These are phyloP conservation scores for Trichoplusia ni DNA, from an alignment of 1,140 invertebrate species.

Conservation along the genomic window DNA sequence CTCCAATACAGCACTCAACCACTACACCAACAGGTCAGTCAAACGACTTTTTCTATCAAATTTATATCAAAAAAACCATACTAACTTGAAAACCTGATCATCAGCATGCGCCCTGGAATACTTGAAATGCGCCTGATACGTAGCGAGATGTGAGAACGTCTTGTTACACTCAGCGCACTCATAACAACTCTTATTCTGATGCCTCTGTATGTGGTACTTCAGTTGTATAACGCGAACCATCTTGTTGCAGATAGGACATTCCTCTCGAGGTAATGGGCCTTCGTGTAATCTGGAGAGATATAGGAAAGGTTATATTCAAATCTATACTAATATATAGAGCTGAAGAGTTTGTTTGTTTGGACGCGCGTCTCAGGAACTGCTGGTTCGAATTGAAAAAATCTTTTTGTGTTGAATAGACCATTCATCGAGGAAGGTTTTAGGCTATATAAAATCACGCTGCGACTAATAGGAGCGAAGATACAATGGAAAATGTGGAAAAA, in stretches of 20 bases:
- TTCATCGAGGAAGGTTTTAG: no score
- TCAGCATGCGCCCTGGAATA: slow-evolving; percentile 64
- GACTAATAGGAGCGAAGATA: no score
- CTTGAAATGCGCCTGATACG: slow-evolving; percentile 68
- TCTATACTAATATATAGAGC: background rate
- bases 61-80: no score
- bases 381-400: no score
- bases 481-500: no score
- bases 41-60: no score
- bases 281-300: slow-evolving; percentile 45
- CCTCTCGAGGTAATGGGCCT: slow-evolving; percentile 57
- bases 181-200: slow-evolving; percentile 53
- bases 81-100: slow-evolving; percentile 66
- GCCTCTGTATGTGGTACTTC: slow-evolving; percentile 66
- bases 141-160: slow-evolving; percentile 61
- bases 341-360: no score
- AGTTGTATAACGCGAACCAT: slow-evolving; percentile 64
- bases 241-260: slow-evolving; percentile 68
- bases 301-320: background rate
- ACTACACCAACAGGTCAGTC: no score
- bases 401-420: no score
- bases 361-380: no score
- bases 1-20: no score
- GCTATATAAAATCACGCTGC: no score
- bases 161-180: slow-evolving; percentile 65